These are phyloP conservation scores for Drosophila trapezifrons DNA, from an alignment of 1,140 invertebrate species.

Conservation along the genomic window DNA sequence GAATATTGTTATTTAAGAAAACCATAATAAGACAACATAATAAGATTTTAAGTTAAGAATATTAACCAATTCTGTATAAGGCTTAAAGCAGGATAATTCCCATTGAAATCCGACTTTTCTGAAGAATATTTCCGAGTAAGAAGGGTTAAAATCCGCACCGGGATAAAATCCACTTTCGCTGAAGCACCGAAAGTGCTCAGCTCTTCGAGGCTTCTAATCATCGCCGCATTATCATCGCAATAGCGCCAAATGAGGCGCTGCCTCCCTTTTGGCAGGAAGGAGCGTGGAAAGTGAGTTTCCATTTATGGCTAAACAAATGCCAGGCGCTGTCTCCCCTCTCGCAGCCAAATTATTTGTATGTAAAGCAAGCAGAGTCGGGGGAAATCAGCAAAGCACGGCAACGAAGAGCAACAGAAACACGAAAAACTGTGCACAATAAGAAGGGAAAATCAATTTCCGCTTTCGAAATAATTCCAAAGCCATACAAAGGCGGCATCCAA, in stretches of 20 bases:
- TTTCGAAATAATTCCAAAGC: constrained; percentile 82
- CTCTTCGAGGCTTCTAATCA: constrained; percentile 35
- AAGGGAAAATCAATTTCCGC: constrained; percentile 81
- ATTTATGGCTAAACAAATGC: constrained; percentile 31
- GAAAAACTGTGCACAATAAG: constrained; percentile 74
- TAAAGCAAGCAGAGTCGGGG: constrained; percentile 34
- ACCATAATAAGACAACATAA: too few relatives aligned
- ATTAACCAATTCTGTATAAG: too few relatives aligned
- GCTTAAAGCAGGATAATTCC: background rate
- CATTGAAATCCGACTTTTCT: background rate
- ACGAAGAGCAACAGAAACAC: constrained; percentile 53
- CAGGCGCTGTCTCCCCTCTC: background rate
- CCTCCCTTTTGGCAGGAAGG: too few relatives aligned
- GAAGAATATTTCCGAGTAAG: background rate
- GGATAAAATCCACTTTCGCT: constrained; percentile 12
- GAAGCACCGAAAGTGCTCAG: constrained; percentile 7
- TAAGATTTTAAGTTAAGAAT: too few relatives aligned
- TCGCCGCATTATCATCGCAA: constrained; percentile 36
- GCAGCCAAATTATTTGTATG: constrained; percentile 42
- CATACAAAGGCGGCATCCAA: constrained; percentile 69
- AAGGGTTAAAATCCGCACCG: background rate
- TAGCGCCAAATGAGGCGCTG: constrained; percentile 13
- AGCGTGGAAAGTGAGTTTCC: constrained; percentile 16
- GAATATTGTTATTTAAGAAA: too few relatives aligned
- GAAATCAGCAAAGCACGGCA: constrained; percentile 49